Evolutionary conservation across 2,797 vertebrate species (phyloP).

Genomic region (Phalloptychus januarius): DNA sequence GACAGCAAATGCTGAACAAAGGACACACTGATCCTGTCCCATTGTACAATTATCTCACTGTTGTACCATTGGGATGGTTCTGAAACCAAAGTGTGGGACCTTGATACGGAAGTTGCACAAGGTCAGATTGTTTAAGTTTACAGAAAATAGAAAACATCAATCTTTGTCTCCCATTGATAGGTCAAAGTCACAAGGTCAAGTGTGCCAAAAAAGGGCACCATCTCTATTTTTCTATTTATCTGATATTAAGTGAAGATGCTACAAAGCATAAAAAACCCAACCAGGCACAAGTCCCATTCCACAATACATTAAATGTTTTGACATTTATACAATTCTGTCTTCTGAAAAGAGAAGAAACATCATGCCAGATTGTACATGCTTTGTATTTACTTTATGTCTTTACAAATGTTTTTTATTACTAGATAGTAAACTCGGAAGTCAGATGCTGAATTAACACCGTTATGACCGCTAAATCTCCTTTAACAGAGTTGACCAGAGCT

Average conservation of each 20-base stretch:
- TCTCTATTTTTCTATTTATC: background rate
- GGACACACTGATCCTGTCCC: background rate
- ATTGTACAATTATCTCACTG: background rate
- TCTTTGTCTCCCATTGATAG: background rate
- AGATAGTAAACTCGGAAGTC: background rate
- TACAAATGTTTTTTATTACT: background rate
- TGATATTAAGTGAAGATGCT: slow-evolving; percentile 1
- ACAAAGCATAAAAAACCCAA: background rate
- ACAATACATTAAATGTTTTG: background rate
- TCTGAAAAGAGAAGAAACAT: background rate
- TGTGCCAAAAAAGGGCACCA: background rate
- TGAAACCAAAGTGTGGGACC: background rate
- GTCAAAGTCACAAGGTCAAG: background rate
- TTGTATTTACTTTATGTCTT: background rate
- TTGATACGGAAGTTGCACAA: background rate
- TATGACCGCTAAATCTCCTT: background rate
- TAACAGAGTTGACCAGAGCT: background rate
- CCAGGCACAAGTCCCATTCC: background rate
- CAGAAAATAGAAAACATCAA: slow-evolving; percentile 7
- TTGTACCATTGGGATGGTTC: background rate
- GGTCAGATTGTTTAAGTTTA: background rate
- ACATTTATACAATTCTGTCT: background rate
- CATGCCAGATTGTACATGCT: background rate
- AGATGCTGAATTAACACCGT: background rate
- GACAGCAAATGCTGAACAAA: background rate